phyloP scores from a whole-genome alignment of 2,113 vertebrate species.

The Mesoclemmys tuberculata region DNA sequence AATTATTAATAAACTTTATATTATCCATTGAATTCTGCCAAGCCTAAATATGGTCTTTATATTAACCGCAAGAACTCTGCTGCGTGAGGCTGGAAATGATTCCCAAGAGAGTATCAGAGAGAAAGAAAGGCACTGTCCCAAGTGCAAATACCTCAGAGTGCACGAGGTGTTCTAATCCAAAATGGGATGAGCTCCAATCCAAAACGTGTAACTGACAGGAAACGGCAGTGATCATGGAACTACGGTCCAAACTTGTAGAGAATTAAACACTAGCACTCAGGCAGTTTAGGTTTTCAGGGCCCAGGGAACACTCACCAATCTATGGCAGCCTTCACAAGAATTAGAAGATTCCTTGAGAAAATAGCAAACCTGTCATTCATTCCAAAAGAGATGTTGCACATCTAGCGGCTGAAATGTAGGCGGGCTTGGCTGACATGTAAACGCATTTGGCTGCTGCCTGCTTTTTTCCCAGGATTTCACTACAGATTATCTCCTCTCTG shows the following conservation, averaged over 20 bases:
- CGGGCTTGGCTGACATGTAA: neutral
- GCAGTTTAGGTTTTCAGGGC: neutral
- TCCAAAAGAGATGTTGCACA: rapidly evolving
- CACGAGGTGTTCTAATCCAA: neutral
- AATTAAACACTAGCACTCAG: neutral
- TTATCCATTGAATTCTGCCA: too few relatives aligned
- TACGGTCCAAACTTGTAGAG: neutral
- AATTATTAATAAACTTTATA: too few relatives aligned
- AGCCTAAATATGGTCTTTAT: too few relatives aligned
- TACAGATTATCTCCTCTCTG: rapidly evolving
- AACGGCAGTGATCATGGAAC: neutral
- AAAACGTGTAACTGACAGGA: neutral
- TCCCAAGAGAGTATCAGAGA: too few relatives aligned
- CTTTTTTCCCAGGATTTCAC: neutral
- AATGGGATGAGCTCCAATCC: neutral
- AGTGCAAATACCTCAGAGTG: neutral
- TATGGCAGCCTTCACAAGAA: neutral
- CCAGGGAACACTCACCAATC: too few relatives aligned
- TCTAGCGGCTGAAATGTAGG: neutral
- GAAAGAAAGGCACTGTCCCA: neutral
- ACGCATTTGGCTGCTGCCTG: rapidly evolving
- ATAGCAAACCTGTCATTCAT: neutral
- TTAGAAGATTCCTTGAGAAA: neutral
- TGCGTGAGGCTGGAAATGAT: too few relatives aligned
- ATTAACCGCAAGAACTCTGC: too few relatives aligned